Evolutionary conservation across 2,113 vertebrate genomes (phyloP), one percentile per base, ranked within the genome.

Genomic region (Nannobrachium achirus): DNA sequence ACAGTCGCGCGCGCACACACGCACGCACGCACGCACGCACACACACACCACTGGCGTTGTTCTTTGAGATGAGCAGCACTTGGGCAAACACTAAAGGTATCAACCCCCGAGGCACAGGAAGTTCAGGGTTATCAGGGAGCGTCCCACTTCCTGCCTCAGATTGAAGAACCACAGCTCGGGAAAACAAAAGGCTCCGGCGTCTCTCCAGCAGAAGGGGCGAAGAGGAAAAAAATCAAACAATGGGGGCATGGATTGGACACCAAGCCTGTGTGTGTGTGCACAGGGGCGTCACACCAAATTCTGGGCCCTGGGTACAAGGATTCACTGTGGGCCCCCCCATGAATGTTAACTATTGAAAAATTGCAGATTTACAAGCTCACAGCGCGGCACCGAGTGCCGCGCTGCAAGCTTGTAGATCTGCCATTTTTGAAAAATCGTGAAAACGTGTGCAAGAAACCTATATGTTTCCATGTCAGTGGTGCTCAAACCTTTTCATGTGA

Each of bases 111-210:
- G 72, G 66, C 63, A 44, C 70, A 82, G 87, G 89, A 89, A 89
- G 84, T 74, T 53, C 11, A 42, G 78, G 66, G 69, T 88, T 86
- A 88, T 86, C 81, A 75, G 83, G 86, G 84, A 84, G 79, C 70
- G 81, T 82, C 81, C 78, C 18, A 25, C 77, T 83, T 88, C 87
- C 87, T 56, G 75, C 74, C 66, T 77, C 75, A 68, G 66, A 76
- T 59, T 78, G 69, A 82, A 86, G 82, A 71, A 69, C 74, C 69
- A n/a, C 25, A 57, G 57, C 66, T 39, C 76, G 53, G 63, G 64
- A 69, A 81, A 89, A 88, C 83, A 89, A 86, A 33, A 86, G 66
- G 44, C 42, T 33, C 56, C 64, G 40, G 69, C 69, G 64, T 90
- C 85, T 76, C 80, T n/a, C n/a, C n/a, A n/a, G n/a, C 61, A 62